Percentiles rank a stretch among this genome's conserved stretches.
phyloP scores from a whole-genome alignment of 2,888 invertebrate species.

The Drosophila paramelanica region DNA sequence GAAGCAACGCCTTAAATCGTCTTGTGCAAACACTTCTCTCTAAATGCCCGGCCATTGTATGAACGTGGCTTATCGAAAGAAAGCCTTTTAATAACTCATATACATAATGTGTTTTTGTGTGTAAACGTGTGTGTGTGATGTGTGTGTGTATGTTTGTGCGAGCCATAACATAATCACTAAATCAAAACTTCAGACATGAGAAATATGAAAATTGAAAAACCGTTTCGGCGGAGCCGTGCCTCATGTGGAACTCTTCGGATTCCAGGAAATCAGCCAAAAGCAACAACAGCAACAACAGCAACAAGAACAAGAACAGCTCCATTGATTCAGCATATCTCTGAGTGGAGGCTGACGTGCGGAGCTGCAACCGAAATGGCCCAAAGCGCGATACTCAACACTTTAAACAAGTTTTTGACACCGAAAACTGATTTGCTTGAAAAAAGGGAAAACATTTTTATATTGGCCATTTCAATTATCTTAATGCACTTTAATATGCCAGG shows the following conservation, averaged over 20 bases:
- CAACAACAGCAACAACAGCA: slow-evolving; percentile 9
- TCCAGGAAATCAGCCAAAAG: slow-evolving; percentile 25
- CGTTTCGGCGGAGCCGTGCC: slow-evolving; percentile 22
- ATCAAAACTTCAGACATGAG: slow-evolving; percentile 69
- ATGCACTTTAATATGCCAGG: slow-evolving; percentile 79
- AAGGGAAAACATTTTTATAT: slow-evolving; percentile 79
- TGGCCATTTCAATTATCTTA: slow-evolving; percentile 83
- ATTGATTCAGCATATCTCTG: slow-evolving; percentile 32
- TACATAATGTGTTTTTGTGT: slow-evolving; percentile 39
- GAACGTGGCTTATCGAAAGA: slow-evolving; percentile 65
- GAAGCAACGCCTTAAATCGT: slow-evolving; percentile 67
- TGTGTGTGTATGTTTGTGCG: slow-evolving; percentile 23
- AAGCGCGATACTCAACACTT: slow-evolving; percentile 80
- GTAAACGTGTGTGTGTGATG: slow-evolving; percentile 15
- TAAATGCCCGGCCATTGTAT: slow-evolving; percentile 60
- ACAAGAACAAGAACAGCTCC: slow-evolving; percentile 30
- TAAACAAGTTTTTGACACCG: slow-evolving; percentile 78
- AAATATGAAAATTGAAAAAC: slow-evolving; percentile 81
- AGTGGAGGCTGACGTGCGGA: slow-evolving; percentile 36
- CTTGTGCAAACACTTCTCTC: slow-evolving; percentile 66
- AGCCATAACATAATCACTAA: slow-evolving; percentile 63
- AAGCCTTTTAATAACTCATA: slow-evolving; percentile 75
- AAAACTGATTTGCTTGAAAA: slow-evolving; percentile 48
- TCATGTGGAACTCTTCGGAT: slow-evolving; percentile 32
- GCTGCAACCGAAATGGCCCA: slow-evolving; percentile 68